These are phyloP conservation scores for Amphipoea lucens DNA, from an alignment of 2,888 invertebrate genomes.

Conservation along the genomic window DNA sequence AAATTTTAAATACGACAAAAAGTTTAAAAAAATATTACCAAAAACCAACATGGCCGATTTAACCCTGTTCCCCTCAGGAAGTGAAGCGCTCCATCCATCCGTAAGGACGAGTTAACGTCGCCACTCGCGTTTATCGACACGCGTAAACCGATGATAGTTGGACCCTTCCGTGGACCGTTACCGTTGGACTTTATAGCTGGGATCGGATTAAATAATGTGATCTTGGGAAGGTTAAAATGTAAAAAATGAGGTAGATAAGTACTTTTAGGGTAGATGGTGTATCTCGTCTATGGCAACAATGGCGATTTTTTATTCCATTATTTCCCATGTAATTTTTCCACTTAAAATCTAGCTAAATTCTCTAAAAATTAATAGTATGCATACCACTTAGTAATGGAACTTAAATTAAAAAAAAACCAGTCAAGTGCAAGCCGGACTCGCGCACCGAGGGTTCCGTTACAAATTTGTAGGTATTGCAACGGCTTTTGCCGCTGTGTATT, in stretches of 20 bases:
- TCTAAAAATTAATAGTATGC: background rate
- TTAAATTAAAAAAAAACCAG: background rate
- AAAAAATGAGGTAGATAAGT: background rate
- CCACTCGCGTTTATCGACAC: constrained; percentile 70
- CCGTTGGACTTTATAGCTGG: constrained; percentile 59
- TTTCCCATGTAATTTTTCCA: background rate
- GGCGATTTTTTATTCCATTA: background rate
- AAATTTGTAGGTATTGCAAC: too few species aligned
- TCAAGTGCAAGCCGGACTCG: too few species aligned
- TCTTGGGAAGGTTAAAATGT: constrained; percentile 9
- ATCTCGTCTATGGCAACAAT: background rate
- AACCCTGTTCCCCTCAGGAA: constrained; percentile 52
- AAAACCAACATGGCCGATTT: constrained; percentile 16
- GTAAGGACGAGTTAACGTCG: constrained; percentile 57
- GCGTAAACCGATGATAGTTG: constrained; percentile 75
- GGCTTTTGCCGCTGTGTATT: too few species aligned
- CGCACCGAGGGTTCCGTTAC: too few species aligned
- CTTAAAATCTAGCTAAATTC: background rate
- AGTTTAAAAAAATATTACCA: constrained; percentile 24
- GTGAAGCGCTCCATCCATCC: constrained; percentile 50
- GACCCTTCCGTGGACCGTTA: constrained; percentile 69
- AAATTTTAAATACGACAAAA: background rate
- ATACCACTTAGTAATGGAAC: too few species aligned
- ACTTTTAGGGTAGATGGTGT: background rate
- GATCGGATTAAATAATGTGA: constrained; percentile 62